A percentile compares a stretch with the other conserved stretches of the same genome.
Conservation (phyloP, 2,888 invertebrate species). For the Drosophila phalerata region DNA sequence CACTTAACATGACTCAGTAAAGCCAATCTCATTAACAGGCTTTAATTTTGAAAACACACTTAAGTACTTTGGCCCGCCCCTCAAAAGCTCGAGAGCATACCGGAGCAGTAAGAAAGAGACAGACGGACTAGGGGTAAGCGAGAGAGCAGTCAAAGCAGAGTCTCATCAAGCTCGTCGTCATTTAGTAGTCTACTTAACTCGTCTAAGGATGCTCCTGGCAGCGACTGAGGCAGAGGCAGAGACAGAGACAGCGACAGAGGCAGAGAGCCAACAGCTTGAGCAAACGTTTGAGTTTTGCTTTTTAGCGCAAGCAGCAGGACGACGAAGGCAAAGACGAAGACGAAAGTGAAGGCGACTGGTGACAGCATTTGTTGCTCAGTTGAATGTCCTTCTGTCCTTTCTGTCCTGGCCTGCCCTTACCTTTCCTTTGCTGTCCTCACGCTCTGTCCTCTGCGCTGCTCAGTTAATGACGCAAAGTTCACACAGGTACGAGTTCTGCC, state of each 20-base stretch:
- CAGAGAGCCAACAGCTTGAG: constrained; percentile 62
- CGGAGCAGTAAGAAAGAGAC: constrained; percentile 14
- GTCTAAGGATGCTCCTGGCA: constrained; percentile 71
- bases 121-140: constrained; percentile 4
- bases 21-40: constrained; percentile 82
- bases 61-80: constrained; percentile 61
- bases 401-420: background rate
- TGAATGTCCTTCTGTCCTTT: constrained; percentile 30
- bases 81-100: background rate
- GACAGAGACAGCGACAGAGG: background rate
- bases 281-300: constrained; percentile 63
- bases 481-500: constrained; percentile 65
- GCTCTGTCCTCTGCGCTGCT: constrained; percentile 25
- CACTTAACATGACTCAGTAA: constrained; percentile 80
- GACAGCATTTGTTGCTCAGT: constrained; percentile 74
- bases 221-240: constrained; percentile 3
- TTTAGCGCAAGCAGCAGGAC: constrained; percentile 22
- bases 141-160: constrained; percentile 14
- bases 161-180: constrained; percentile 59
- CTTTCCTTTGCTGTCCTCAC: background rate
- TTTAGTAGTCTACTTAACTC: constrained; percentile 82
- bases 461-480: constrained; percentile 74
- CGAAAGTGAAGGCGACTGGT: constrained; percentile 30
- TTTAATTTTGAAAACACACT: constrained; percentile 81
- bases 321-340: background rate